phyloP scores from a whole-genome alignment of 2,113 vertebrate species.

The Machaerirhynchus nigripectus region DNA sequence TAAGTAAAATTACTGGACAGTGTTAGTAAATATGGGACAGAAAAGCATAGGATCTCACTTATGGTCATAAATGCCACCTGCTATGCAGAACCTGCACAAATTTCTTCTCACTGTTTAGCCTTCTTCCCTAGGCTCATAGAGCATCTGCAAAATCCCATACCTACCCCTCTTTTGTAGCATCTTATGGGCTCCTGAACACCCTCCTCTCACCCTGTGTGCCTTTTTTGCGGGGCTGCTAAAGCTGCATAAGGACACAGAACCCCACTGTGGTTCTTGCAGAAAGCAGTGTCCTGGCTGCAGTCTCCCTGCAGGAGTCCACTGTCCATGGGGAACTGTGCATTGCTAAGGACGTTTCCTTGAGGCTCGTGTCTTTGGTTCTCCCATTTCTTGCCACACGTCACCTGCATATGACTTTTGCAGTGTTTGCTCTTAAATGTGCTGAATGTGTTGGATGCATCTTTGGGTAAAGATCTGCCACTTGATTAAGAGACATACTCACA shows the following conservation, averaged over 20 bases:
- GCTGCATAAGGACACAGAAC: not conserved
- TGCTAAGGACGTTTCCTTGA: not conserved
- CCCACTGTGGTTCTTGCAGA: not conserved
- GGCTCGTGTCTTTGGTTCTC: not conserved
- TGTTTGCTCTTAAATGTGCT: not conserved
- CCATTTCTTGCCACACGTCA: not conserved
- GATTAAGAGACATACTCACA: not conserved
- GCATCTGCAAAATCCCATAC: not conserved
- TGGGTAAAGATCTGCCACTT: not conserved
- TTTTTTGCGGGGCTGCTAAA: not conserved
- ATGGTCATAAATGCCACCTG: not conserved
- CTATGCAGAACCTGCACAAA: not conserved
- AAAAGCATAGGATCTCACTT: not conserved
- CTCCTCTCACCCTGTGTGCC: not conserved
- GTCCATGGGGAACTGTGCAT: not conserved
- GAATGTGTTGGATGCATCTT: not conserved
- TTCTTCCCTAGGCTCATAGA: not conserved
- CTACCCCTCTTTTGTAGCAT: not conserved
- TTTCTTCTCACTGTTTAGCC: not conserved
- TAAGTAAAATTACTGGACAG: not conserved
- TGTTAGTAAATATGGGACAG: not conserved
- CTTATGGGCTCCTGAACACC: not conserved
- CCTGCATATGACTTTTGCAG: too few relatives aligned
- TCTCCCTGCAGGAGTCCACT: fast-evolving
- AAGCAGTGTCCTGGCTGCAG: not conserved